Evolutionary conservation across 2,888 invertebrate genomes (phyloP).

Genomic region (Eristalis intricaria): DNA sequence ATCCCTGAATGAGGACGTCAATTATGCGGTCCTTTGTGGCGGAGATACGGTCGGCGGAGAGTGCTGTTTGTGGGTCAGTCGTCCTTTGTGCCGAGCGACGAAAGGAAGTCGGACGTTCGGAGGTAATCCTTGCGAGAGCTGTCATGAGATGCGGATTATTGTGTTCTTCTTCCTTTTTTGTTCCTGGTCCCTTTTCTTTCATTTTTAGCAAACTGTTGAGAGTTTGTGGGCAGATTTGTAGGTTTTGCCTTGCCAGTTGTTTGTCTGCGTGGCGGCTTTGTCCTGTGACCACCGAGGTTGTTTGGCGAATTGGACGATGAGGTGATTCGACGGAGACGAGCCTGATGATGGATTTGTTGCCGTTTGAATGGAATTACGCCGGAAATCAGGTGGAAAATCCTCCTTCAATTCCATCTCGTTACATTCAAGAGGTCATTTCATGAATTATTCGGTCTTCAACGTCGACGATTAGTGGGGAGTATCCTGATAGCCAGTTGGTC

Average conservation of each 20-base stretch:
- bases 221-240: constrained; percentile 68
- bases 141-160: constrained; percentile 66
- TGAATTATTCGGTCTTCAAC: no score
- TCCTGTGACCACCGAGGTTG: constrained; percentile 42
- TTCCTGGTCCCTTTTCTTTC: neutral
- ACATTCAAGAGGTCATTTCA: no score
- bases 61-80: constrained; percentile 47
- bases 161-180: constrained; percentile 40
- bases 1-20: constrained; percentile 62
- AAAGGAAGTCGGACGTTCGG: constrained; percentile 63
- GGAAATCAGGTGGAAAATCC: neutral
- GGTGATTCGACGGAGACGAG: no score
- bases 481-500: no score
- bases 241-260: constrained; percentile 40
- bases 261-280: constrained; percentile 1
- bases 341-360: neutral
- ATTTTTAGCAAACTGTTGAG: constrained; percentile 54
- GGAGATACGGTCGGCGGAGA: constrained; percentile 60
- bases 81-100: constrained; percentile 42
- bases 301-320: neutral
- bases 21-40: constrained; percentile 54
- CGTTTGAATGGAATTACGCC: neutral
- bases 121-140: constrained; percentile 62
- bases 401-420: no score
- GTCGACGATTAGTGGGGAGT: no score